Conservation (phyloP, 2,113 vertebrate species). For the Cyanoramphus novaezelandiae region DNA sequence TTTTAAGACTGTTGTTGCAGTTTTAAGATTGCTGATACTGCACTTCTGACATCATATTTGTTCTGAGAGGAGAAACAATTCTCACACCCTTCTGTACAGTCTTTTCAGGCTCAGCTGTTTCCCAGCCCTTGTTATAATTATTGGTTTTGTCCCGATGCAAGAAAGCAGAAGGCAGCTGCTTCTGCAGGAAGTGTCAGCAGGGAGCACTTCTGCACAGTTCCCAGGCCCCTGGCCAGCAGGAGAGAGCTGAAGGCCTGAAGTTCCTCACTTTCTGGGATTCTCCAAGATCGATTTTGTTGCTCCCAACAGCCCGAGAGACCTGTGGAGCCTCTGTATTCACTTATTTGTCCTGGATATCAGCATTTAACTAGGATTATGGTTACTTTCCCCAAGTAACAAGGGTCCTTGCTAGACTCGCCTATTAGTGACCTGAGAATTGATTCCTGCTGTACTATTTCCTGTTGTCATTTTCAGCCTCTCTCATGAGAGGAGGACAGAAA, state of each 20-base stretch:
- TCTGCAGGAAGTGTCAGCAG: slow-evolving; percentile 27
- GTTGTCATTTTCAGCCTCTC: background rate
- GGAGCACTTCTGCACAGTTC: slow-evolving; percentile 40
- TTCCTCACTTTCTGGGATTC: background rate
- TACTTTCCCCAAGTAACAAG: background rate
- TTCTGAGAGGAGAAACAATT: background rate
- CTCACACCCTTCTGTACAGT: background rate
- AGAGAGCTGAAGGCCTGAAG: background rate
- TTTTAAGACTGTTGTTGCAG: background rate
- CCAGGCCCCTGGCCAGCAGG: slow-evolving; percentile 44
- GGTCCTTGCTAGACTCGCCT: background rate
- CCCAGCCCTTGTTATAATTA: background rate
- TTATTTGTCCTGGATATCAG: background rate
- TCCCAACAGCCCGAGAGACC: background rate
- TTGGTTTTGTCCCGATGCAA: background rate
- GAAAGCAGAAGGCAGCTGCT: slow-evolving; percentile 28
- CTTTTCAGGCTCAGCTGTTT: background rate
- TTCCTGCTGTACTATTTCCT: background rate
- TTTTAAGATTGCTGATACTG: background rate
- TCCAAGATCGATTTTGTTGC: background rate
- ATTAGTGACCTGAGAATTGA: background rate
- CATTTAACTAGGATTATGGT: background rate
- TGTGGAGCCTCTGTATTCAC: background rate
- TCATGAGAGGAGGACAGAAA: background rate
- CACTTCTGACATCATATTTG: background rate